Evolutionary conservation across 2,888 invertebrate genomes (phyloP).

Genomic region (Erebia palarica): DNA sequence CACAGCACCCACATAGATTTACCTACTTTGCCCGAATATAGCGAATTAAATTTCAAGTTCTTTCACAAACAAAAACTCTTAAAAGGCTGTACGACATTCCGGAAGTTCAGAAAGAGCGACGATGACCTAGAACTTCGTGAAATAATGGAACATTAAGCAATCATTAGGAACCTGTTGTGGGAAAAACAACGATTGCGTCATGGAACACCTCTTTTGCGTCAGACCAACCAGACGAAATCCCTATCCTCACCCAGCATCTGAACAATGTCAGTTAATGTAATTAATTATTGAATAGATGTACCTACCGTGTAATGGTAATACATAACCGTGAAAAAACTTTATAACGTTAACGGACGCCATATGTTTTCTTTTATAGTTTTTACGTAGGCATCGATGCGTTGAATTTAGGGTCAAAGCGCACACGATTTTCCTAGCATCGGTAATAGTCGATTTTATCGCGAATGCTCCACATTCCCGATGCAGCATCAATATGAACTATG

Average conservation of each 20-base stretch:
- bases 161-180: not conserved
- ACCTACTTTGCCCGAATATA: too few relatives aligned
- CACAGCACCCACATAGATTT: too few relatives aligned
- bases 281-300: slow-evolving; percentile 10
- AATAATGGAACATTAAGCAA: not conserved
- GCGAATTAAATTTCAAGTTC: too few relatives aligned
- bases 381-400: slow-evolving; percentile 1
- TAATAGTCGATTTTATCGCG: not conserved
- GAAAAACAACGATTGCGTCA: not conserved
- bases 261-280: slow-evolving; percentile 13
- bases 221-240: not conserved
- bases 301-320: slow-evolving; percentile 9
- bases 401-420: slow-evolving; percentile 31
- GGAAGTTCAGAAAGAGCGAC: too few relatives aligned
- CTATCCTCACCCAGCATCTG: not conserved
- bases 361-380: slow-evolving; percentile 4
- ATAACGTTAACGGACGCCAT: slow-evolving; percentile 14
- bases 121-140: not conserved
- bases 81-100: too few relatives aligned
- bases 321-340: slow-evolving; percentile 13
- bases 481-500: too few relatives aligned
- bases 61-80: too few relatives aligned
- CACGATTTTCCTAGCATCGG: not conserved
- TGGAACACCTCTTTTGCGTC: not conserved
- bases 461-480: too few relatives aligned